Conservation (phyloP, 2,888 invertebrate species). For the Timandra comae region DNA sequence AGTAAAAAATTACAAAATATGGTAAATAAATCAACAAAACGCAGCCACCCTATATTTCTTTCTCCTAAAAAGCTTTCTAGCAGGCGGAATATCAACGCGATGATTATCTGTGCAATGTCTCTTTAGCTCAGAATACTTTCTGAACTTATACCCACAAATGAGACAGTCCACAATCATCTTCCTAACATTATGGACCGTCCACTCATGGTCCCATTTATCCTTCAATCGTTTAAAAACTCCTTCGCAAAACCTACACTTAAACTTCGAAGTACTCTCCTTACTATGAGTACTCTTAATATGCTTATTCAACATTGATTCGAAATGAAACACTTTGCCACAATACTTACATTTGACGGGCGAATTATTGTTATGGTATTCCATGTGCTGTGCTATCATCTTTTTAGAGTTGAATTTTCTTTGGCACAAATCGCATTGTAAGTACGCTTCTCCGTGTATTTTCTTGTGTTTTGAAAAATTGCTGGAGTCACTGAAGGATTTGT, state of each 20-base stretch:
- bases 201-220: slow-evolving; percentile 71
- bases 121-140: slow-evolving; percentile 61
- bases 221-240: slow-evolving; percentile 46
- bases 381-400: slow-evolving; percentile 61
- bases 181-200: slow-evolving; percentile 58
- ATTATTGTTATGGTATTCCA: slow-evolving; percentile 60
- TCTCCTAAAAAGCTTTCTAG: slow-evolving; percentile 40
- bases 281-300: slow-evolving; percentile 54
- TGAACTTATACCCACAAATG: slow-evolving; percentile 53
- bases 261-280: slow-evolving; percentile 31
- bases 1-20: too few species aligned
- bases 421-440: slow-evolving; percentile 64
- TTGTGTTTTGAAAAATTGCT: slow-evolving; percentile 73
- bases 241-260: slow-evolving; percentile 53
- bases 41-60: slow-evolving; percentile 7
- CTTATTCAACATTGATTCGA: slow-evolving; percentile 62
- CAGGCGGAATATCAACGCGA: slow-evolving; percentile 42
- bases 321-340: slow-evolving; percentile 56
- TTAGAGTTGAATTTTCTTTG: slow-evolving; percentile 68
- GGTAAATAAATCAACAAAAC: neutral
- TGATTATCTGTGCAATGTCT: slow-evolving; percentile 47
- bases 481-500: slow-evolving; percentile 69
- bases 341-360: slow-evolving; percentile 44
- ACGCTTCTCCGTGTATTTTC: slow-evolving; percentile 59
- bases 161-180: slow-evolving; percentile 60